These are phyloP conservation scores for Semnopithecus entellus DNA, from an alignment of 2,113 vertebrate species.

Conservation along the genomic window DNA sequence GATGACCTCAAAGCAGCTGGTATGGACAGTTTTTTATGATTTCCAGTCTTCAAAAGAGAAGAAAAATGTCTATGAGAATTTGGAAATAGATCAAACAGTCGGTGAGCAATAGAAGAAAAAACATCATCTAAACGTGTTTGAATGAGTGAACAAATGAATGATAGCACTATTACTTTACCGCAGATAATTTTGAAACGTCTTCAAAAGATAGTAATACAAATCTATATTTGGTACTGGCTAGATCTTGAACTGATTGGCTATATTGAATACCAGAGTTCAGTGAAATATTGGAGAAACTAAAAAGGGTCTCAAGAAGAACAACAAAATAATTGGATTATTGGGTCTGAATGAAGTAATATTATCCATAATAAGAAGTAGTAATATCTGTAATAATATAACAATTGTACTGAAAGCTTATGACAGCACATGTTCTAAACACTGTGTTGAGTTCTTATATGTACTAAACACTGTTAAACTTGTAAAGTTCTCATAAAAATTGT, in stretches of 20 bases:
- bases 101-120: conserved; percentile 10
- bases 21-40: conserved; percentile 58
- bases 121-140: background rate
- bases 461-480: background rate
- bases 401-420: background rate
- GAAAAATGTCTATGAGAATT: conserved; percentile 35
- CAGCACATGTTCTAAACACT: background rate
- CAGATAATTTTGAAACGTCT: conserved; percentile 42
- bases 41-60: conserved; percentile 64
- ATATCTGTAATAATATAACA: background rate
- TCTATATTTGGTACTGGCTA: background rate
- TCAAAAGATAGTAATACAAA: background rate
- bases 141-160: background rate
- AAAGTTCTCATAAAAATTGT: background rate
- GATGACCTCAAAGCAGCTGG: conserved; percentile 67
- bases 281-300: background rate
- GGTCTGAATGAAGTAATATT: background rate
- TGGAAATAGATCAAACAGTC: conserved; percentile 51
- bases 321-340: background rate
- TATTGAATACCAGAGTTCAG: background rate
- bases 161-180: background rate
- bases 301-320: background rate
- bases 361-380: background rate
- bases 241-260: background rate
- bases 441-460: background rate